A percentile compares a stretch with the other conserved stretches of the same genome.
Evolutionary conservation across 1,140 invertebrate genomes (phyloP).

Genomic region (Dendroctonus valens): DNA sequence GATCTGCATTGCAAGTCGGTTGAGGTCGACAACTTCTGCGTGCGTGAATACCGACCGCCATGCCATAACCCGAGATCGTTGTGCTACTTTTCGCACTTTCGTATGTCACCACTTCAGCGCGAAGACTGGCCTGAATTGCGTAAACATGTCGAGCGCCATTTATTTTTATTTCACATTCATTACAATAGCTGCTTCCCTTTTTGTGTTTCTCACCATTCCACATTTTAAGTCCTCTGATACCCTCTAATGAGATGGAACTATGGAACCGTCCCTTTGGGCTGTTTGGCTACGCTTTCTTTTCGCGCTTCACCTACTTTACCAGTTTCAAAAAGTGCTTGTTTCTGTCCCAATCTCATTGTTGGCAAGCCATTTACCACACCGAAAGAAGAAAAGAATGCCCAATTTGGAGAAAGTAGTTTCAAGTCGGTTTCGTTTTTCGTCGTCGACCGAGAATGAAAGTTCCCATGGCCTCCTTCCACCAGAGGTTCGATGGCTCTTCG

Average conservation of each 20-base stretch:
- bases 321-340: too few species aligned
- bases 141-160: too few species aligned
- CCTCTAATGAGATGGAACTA: too few species aligned
- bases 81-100: slow-evolving; percentile 41
- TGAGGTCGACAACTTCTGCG: slow-evolving; percentile 47
- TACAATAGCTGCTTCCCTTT: too few species aligned
- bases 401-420: slow-evolving; percentile 23
- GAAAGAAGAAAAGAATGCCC: slow-evolving; percentile 19
- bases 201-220: too few species aligned
- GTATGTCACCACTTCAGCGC: slow-evolving; percentile 16
- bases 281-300: too few species aligned
- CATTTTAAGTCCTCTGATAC: too few species aligned
- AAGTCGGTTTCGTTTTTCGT: slow-evolving; percentile 10
- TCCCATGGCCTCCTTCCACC: slow-evolving; percentile 8
- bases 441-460: slow-evolving; percentile 28
- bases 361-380: background rate
- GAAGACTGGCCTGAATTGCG: background rate
- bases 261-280: too few species aligned
- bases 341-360: slow-evolving; percentile 5
- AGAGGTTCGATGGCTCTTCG: slow-evolving; percentile 13
- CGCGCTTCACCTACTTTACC: too few species aligned
- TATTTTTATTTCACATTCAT: too few species aligned
- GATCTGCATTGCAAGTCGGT: slow-evolving; percentile 44
- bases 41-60: slow-evolving; percentile 13
- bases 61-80: slow-evolving; percentile 33